These are phyloP conservation scores for Picathartes gymnocephalus DNA, from an alignment of 2,113 vertebrate genomes.

Conservation along the genomic window DNA sequence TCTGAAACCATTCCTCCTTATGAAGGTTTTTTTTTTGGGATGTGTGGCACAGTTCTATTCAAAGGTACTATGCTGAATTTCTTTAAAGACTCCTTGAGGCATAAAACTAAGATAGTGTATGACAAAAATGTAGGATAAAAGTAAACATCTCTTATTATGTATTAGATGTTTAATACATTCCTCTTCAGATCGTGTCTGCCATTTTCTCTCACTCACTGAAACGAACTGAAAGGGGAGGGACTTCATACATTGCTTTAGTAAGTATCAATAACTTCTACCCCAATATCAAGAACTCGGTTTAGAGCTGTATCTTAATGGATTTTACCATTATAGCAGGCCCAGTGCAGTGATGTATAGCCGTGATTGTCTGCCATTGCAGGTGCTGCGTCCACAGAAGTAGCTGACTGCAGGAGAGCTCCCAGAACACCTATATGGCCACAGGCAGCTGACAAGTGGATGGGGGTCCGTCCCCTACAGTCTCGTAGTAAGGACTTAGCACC, in stretches of 20 bases:
- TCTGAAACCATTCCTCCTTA: background rate
- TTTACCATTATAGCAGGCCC: conserved; percentile 98
- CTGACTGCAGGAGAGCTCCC: conserved; percentile 90
- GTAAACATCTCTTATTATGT: background rate
- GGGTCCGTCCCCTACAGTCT: conserved; percentile 89
- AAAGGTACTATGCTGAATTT: background rate
- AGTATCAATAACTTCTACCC: background rate
- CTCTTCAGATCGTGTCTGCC: background rate
- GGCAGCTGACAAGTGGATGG: conserved; percentile 91
- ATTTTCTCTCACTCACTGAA: background rate
- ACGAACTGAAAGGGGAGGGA: background rate
- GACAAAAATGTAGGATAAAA: background rate
- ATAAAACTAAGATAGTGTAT: background rate
- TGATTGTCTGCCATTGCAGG: conserved; percentile 89
- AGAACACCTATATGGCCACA: conserved; percentile 94
- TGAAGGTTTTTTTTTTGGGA: background rate
- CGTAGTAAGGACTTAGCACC: conserved; percentile 85
- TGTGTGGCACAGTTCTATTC: background rate
- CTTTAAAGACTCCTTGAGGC: background rate
- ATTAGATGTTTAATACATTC: background rate
- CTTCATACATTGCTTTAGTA: background rate
- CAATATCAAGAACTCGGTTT: fast-evolving
- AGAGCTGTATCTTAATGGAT: background rate
- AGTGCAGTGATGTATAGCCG: conserved; percentile 96
- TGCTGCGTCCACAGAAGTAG: conserved; percentile 79